Base-by-base conservation (phyloP, 2,888 invertebrate species). In the Seira ritae region DNA sequence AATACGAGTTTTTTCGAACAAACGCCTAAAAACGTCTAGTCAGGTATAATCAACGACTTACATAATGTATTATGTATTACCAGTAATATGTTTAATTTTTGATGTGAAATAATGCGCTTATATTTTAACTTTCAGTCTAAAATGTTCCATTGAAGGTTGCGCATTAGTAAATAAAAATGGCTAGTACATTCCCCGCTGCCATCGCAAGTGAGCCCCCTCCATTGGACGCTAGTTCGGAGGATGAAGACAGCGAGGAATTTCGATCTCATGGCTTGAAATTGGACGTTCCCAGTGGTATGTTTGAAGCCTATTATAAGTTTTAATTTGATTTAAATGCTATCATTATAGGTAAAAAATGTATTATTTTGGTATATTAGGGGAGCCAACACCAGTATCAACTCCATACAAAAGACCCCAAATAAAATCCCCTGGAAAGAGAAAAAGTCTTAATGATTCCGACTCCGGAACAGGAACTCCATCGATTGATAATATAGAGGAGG, bases 121-220 rank as follows among this genome's bases (percentile, higher is more conserved):
- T n/a, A n/a, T n/a, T n/a, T n/a, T n/a, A n/a, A n/a, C n/a, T n/a
- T n/a, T n/a, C n/a, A n/a, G n/a, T n/a, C n/a, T n/a, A n/a, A n/a
- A n/a, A n/a, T n/a, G n/a, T n/a, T n/a, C n/a, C n/a, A n/a, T n/a
- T n/a, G n/a, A n/a, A n/a, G n/a, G n/a, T n/a, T n/a, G n/a, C n/a
- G n/a, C n/a, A n/a, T n/a, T n/a, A n/a, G n/a, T n/a, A 62, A n/a
- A 4, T 6, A 19, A 77, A 2, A 12, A 79, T 72, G 79, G 72
- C 71, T n/a, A 79, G 66, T 17, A 69, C 81, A 17, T 88, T 88
- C 80, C 88, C 87, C 10, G 83, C 86, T 24, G 87, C 87, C 74
- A 88, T 87, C 65, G 79, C 80, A 1, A 87, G 87, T 74, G 88
- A 88, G 42, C 88, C 88, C 19, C 88, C 88, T 19, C 87, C 87